Evolutionary conservation across 2,113 vertebrate species (phyloP).

Genomic region (Ptychochromis oligacanthus): DNA sequence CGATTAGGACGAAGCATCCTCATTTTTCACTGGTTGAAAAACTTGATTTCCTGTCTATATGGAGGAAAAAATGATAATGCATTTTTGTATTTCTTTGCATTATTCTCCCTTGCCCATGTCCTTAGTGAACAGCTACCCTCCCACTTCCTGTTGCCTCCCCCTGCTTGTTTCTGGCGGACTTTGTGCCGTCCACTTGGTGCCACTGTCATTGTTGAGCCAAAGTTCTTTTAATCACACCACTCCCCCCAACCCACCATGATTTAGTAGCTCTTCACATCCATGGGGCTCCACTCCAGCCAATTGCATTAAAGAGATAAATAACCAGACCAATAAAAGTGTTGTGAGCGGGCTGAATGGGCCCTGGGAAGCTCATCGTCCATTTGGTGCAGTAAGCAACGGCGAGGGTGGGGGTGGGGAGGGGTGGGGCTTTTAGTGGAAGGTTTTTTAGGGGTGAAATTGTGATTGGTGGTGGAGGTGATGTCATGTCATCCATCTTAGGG

Average conservation of each 20-base stretch:
- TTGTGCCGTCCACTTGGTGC: constrained; percentile 31
- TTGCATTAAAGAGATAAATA: constrained; percentile 81
- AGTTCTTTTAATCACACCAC: constrained; percentile 74
- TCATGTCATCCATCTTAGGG: constrained; percentile 78
- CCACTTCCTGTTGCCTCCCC: neutral
- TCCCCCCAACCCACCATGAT: constrained; percentile 53
- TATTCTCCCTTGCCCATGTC: neutral
- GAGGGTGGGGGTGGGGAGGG: neutral
- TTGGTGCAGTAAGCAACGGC: constrained; percentile 59
- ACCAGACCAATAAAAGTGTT: constrained; percentile 76
- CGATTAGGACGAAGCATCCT: neutral
- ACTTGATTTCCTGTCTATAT: neutral
- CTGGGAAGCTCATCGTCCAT: constrained; percentile 72
- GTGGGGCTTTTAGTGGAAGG: constrained; percentile 71
- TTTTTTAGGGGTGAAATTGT: constrained; percentile 77
- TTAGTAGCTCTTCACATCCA: constrained; percentile 63
- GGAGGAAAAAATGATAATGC: neutral
- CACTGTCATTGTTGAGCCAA: constrained; percentile 68
- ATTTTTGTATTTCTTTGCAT: neutral
- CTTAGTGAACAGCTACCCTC: neutral
- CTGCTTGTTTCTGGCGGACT: constrained; percentile 6
- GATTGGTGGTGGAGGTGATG: constrained; percentile 76
- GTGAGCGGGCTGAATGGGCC: constrained; percentile 49
- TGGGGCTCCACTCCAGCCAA: constrained; percentile 72
- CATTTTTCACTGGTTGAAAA: neutral